phyloP scores from a whole-genome alignment of 2,888 invertebrate genomes.

The Drosophila barbarae region DNA sequence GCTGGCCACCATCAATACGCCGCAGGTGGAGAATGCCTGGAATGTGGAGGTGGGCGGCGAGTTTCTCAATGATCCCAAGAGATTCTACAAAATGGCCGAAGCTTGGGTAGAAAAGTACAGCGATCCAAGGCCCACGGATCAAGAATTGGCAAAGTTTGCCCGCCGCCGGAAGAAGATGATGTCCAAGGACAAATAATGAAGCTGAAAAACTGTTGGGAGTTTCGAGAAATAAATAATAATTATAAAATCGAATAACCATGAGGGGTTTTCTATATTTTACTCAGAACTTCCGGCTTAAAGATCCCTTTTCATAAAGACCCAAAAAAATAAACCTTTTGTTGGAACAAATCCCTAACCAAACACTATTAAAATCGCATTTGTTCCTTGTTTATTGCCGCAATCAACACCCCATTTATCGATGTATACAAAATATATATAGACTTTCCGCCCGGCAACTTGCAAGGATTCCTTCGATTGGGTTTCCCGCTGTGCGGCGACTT shows the following conservation, averaged over 20 bases:
- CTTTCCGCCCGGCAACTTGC: conserved; percentile 14
- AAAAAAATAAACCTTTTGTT: neutral
- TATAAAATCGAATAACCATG: neutral
- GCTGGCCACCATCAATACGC: conserved; percentile 97
- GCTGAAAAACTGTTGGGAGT: too few relatives aligned
- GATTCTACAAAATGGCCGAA: conserved; percentile 98
- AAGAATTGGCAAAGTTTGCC: conserved; percentile 49
- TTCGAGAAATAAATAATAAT: neutral
- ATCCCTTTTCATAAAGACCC: neutral
- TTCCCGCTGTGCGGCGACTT: conserved; percentile 21
- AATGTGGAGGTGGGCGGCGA: conserved; percentile 97
- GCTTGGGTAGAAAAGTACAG: conserved; percentile 98
- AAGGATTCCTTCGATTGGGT: conserved; percentile 13
- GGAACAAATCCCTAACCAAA: neutral
- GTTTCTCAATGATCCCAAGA: conserved; percentile 95
- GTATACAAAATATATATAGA: neutral
- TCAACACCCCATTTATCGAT: conserved; percentile 25
- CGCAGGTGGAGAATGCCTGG: conserved; percentile 98
- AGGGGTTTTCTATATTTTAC: too few relatives aligned
- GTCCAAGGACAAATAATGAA: neutral
- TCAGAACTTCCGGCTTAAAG: too few relatives aligned
- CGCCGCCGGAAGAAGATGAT: conserved; percentile 32
- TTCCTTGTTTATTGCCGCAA: conserved; percentile 7
- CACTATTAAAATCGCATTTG: conserved; percentile 17
- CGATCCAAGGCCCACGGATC: conserved; percentile 93